Base-by-base conservation (phyloP, 1,140 invertebrate species). In the Zaprionus ornatus region DNA sequence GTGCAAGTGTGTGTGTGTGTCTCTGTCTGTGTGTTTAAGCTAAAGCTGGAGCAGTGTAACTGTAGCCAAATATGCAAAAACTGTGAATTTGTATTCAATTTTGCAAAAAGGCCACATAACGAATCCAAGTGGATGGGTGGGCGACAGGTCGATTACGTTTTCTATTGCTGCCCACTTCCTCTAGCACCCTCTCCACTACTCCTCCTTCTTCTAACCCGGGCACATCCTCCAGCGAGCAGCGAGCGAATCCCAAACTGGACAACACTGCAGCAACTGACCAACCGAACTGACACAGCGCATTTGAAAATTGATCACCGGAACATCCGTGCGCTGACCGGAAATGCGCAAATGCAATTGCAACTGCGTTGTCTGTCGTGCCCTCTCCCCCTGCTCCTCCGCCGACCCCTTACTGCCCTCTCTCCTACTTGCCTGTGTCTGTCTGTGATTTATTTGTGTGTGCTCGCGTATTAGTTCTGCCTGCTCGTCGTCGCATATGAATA, bases 241-340 rank as follows among this genome's bases (percentile, higher is more conserved):
- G 23, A 27, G 21, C 65, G 50, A 17, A 56, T 48, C 21, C 66
- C 48, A 32, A 72, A 23, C 37, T 63, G 48, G 25, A 68, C 63
- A 69, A 52, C 55, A 64, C 40, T 50, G 67, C 55, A 67, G 45
- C 48, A 54, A 55, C 73, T 80, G 77, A 78, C 77, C 78, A 72
- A 62, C 37, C 56, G 57, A 65, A 80, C 85, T 90, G 85, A 90
- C 85, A 77, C 82, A 85, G 85, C 78, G 85, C 77, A 90, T 90
- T 90, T 90, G 85, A 90, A 90, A 90, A 90, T 90, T 90, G 85
- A 90, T 90, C 85, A 90, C 85, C 85, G 85, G 85, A 90, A 90
- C 81, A 90, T 90, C 85, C 85, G 85, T 82, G 81, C 85, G 82
- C 86, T 85, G 81, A 90, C 81, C 85, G 85, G 85, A 90, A 90